Conservation (phyloP, 37 sponge, comb jelly and placozoan genomes). For the Crambe crambe region DNA sequence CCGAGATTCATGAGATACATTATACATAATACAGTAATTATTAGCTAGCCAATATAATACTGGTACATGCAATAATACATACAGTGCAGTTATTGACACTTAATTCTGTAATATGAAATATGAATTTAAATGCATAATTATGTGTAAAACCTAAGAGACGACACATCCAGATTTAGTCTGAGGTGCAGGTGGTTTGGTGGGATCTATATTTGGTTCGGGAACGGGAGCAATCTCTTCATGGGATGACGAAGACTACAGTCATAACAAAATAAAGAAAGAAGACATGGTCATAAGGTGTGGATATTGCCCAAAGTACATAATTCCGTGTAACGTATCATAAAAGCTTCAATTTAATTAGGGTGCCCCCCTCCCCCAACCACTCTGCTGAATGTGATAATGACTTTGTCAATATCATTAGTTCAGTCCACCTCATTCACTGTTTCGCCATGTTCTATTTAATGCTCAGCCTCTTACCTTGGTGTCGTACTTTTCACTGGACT, state of each 20-base stretch:
- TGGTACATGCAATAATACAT: not conserved
- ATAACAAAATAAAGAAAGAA: not conserved
- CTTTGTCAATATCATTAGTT: not conserved
- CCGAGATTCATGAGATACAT: too few relatives aligned
- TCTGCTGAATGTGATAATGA: too few relatives aligned
- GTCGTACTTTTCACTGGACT: conserved; percentile 52
- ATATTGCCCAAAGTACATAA: too few relatives aligned
- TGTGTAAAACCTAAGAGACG: too few relatives aligned
- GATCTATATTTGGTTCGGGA: conserved; percentile 87
- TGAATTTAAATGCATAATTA: too few relatives aligned
- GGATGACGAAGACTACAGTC: conserved; percentile 52
- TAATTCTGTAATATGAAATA: too few relatives aligned
- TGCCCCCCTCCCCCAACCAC: too few relatives aligned
- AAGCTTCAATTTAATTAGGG: too few relatives aligned
- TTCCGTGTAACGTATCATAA: too few relatives aligned
- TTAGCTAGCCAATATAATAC: too few relatives aligned
- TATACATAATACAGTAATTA: too few relatives aligned
- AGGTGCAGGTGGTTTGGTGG: conserved; percentile 69
- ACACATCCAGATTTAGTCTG: conserved; percentile 85
- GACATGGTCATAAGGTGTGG: not conserved
- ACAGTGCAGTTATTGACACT: not conserved
- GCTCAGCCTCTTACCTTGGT: conserved; percentile 33
- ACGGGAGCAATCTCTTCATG: conserved; percentile 89
- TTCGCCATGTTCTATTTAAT: too few relatives aligned
- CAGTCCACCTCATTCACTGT: not conserved